These are phyloP conservation scores for Gryon sp. DNA, from an alignment of 1,140 invertebrate species.

Conservation along the genomic window DNA sequence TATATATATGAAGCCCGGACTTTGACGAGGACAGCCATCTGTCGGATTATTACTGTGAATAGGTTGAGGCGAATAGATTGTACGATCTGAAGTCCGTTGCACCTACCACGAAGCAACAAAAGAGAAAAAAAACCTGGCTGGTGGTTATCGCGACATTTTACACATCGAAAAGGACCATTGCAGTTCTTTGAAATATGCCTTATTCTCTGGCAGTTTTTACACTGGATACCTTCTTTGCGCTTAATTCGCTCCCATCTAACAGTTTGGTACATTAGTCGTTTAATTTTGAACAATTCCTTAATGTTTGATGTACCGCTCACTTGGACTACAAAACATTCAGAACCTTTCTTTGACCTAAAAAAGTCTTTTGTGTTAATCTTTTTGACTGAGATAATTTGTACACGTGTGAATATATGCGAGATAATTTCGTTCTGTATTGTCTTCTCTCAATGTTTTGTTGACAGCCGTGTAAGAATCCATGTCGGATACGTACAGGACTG, in stretches of 20 bases:
- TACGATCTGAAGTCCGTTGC: no score
- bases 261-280: background rate
- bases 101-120: background rate
- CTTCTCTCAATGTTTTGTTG: no score
- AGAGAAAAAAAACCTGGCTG: background rate
- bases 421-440: background rate
- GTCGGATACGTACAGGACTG: no score
- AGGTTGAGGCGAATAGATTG: no score
- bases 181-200: constrained; percentile 9
- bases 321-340: constrained; percentile 3
- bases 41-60: no score
- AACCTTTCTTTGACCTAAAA: background rate
- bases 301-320: background rate
- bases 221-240: background rate
- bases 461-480: no score
- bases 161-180: background rate
- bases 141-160: constrained; percentile 4
- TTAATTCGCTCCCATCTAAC: constrained; percentile 14
- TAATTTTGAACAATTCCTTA: background rate
- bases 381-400: background rate
- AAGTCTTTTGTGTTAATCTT: constrained; percentile 12
- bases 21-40: no score
- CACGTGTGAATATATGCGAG: background rate
- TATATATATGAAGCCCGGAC: no score
- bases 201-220: constrained; percentile 12